Evolutionary conservation across 2,113 vertebrate genomes (phyloP).

Genomic region (Delphinapterus leucas): DNA sequence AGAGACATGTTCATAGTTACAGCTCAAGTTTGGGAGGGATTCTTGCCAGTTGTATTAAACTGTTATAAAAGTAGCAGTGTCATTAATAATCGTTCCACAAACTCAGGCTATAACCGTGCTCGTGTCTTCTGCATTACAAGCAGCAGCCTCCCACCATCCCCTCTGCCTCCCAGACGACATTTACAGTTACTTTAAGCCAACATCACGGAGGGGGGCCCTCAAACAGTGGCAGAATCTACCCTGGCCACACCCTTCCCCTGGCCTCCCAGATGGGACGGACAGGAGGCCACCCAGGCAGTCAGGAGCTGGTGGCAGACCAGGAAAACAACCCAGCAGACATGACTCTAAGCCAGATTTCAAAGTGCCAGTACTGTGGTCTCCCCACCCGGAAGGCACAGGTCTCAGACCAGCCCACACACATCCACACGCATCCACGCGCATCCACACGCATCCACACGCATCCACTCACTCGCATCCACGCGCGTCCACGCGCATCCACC

Average conservation of each 20-base stretch:
- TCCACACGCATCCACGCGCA: not conserved
- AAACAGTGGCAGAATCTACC: not conserved
- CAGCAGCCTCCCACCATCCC: not conserved
- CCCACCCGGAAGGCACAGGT: not conserved
- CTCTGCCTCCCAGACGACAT: not conserved
- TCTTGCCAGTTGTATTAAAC: not conserved
- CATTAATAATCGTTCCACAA: no score
- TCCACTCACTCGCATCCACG: not conserved
- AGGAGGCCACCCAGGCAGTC: constrained; percentile 26
- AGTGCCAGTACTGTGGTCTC: not conserved
- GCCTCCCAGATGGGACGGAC: not conserved
- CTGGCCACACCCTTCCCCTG: not conserved
- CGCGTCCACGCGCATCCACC: not conserved
- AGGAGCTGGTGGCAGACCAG: not conserved
- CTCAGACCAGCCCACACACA: not conserved
- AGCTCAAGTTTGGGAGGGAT: not conserved
- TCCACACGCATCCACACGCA: not conserved
- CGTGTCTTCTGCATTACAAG: not conserved
- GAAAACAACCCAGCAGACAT: not conserved
- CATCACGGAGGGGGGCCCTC: not conserved
- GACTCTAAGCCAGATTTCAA: not conserved
- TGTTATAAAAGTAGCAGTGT: not conserved
- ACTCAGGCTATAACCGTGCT: not conserved
- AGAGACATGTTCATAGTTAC: not conserved
- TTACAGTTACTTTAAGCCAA: not conserved